Evolutionary conservation across 2,113 vertebrate species (phyloP), one percentile per base, ranked within the genome.

Genomic region (Myrmecophaga tridactyla): DNA sequence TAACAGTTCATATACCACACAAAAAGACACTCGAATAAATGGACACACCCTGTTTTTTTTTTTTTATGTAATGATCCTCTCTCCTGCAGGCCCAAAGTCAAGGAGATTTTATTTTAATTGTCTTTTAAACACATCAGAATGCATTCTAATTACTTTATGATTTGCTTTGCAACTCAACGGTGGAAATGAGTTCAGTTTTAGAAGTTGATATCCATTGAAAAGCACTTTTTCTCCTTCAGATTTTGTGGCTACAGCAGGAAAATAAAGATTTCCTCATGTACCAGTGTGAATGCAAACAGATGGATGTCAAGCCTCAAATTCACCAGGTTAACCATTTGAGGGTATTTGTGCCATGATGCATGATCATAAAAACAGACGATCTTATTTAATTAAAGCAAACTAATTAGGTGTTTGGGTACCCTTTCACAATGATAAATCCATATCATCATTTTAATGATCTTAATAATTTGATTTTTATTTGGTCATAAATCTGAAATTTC

Each of bases 91-190:
- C 34, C 53, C 80, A 21, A 29, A n/a, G 63, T n/a, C 12, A 46
- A 43, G 58, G 43, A 53, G 23, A 36, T 62, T 92, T 65, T 48
- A 82, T 46, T 73, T 84, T 34, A 89, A 51, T 63, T 69, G 25
- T 73, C 62, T 80, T 86, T 89, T 31, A 86, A 90, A 73, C n/a
- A 73, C n/a, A 31, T n/a, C 75, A 96, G 86, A 81, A 82, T 56
- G 34, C 51, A 51, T 77, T 69, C 70, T 95, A 85, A 88, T 84
- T 90, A 81, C 65, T 92, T 87, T 77, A 65, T 90, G 65, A 92
- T 88, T 89, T 90, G 34, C 87, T 92, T 94, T 90, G 95, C 88
- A 97, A 48, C 11, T 81, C 69, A 27, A 87, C 92, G 63, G 14
- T 88, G 92, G 90, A 94, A 94, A 69, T 7, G 11, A 82, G 85